phyloP scores from a whole-genome alignment of 2,888 invertebrate genomes.

The Dicranocentrus wangi region DNA sequence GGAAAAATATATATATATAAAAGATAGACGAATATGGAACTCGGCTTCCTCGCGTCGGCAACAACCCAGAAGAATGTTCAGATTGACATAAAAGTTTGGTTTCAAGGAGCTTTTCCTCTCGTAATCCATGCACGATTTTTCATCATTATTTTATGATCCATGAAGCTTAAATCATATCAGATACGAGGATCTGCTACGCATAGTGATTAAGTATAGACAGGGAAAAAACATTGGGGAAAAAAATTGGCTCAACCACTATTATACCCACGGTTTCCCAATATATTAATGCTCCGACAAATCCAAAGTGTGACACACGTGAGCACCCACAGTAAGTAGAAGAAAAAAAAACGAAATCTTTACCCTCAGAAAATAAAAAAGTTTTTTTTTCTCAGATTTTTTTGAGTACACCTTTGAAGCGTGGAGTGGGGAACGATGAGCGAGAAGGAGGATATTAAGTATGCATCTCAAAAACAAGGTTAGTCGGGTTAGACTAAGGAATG shows the following conservation, averaged over 20 bases:
- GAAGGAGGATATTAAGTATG: too few species aligned
- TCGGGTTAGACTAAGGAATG: not conserved
- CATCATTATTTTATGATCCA: slow-evolving; percentile 61
- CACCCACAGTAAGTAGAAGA: not conserved
- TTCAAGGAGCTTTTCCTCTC: slow-evolving; percentile 13
- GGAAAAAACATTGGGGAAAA: not conserved
- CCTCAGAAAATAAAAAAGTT: not conserved
- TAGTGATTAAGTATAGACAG: not conserved
- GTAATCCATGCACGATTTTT: slow-evolving; percentile 59
- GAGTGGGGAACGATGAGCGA: not conserved
- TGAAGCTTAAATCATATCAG: slow-evolving; percentile 41
- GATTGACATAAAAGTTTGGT: slow-evolving; percentile 8
- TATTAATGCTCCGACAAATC: slow-evolving; percentile 1
- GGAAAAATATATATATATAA: not conserved
- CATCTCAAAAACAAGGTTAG: too few species aligned
- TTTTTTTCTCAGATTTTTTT: not conserved
- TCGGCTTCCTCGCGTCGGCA: too few species aligned
- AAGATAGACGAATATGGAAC: too few species aligned
- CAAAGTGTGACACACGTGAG: slow-evolving; percentile 1
- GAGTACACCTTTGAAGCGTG: not conserved
- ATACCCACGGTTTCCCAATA: not conserved
- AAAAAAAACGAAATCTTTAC: not conserved
- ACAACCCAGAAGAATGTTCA: slow-evolving; percentile 2
- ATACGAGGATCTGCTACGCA: slow-evolving; percentile 6
- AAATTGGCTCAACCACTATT: not conserved